Conservation (phyloP, 2,113 vertebrate genomes). For the Nesogale talazaci region DNA sequence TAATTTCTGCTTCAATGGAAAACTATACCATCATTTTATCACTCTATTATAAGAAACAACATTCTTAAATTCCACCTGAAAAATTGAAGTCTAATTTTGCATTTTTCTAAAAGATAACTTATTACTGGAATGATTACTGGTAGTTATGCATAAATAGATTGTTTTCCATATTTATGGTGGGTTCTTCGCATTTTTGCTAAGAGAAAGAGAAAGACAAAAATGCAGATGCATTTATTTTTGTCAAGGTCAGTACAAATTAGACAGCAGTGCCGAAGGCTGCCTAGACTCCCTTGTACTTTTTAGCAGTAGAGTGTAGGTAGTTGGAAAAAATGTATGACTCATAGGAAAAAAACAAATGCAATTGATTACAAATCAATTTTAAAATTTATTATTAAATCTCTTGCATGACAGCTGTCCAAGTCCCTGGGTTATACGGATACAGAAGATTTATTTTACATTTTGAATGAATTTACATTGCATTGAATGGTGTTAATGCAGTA, state of each 20-base stretch:
- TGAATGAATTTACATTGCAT: constrained; percentile 10
- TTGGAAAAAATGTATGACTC: not conserved
- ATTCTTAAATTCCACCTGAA: not conserved
- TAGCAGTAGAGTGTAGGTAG: not conserved
- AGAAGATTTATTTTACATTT: not conserved
- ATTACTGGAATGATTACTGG: not conserved
- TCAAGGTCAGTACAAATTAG: not conserved
- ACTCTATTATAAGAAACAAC: not conserved
- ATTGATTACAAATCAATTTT: not conserved
- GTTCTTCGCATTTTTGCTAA: not conserved
- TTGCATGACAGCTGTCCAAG: not conserved
- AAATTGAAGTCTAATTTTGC: not conserved
- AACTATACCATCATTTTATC: not conserved
- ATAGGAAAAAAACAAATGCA: not conserved
- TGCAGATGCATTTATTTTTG: not conserved
- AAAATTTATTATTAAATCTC: not conserved
- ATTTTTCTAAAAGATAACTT: constrained; percentile 40
- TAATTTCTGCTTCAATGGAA: not conserved
- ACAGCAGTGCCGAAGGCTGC: not conserved
- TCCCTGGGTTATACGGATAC: not conserved
- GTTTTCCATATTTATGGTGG: not conserved
- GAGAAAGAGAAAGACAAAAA: not conserved
- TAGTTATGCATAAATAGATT: not conserved
- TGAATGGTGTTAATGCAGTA: not conserved
- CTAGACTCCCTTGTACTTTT: not conserved